Conservation (phyloP, 2,797 vertebrate species). For the Synaphobranchus kaupii region DNA sequence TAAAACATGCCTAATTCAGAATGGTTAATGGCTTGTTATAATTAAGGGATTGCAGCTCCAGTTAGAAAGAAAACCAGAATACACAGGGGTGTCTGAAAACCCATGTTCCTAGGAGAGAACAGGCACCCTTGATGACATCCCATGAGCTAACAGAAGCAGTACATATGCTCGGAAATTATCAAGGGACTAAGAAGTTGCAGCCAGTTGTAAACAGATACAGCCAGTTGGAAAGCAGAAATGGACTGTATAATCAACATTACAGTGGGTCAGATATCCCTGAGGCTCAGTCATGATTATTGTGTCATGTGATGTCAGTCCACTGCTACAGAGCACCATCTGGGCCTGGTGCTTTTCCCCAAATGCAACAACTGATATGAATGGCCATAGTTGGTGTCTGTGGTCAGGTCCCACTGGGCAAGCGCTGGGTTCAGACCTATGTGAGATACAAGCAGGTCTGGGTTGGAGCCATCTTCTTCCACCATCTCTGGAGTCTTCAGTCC, state of each 20-base stretch:
- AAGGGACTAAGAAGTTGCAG: background rate
- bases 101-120: background rate
- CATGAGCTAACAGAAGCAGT: background rate
- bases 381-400: background rate
- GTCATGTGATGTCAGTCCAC: background rate
- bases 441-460: background rate
- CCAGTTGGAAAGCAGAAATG: background rate
- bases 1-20: background rate
- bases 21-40: background rate
- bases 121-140: background rate
- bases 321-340: background rate
- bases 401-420: background rate
- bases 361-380: background rate
- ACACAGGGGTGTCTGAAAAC: background rate
- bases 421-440: background rate
- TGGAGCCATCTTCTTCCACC: background rate
- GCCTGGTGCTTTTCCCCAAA: background rate
- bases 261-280: background rate
- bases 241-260: background rate
- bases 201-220: background rate
- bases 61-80: background rate
- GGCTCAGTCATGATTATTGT: background rate
- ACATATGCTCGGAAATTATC: background rate
- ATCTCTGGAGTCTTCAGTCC: background rate
- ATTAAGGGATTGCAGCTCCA: background rate